Conservation (phyloP, 2,797 vertebrate genomes). For the Paramormyrops hopkinsi region DNA sequence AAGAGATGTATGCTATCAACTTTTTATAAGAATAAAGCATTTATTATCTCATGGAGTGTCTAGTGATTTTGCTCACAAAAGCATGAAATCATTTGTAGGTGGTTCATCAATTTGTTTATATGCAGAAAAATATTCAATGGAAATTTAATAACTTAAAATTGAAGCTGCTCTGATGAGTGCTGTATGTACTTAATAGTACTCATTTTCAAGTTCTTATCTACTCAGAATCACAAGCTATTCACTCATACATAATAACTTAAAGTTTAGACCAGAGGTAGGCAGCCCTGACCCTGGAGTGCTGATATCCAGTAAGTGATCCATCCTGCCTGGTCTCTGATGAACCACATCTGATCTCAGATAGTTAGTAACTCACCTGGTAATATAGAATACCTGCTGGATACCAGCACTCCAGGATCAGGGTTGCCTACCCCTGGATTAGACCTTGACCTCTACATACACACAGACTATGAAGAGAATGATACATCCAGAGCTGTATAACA, state of each 20-base stretch:
- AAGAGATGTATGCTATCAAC: neutral
- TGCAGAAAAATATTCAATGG: neutral
- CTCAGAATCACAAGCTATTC: neutral
- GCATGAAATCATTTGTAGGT: neutral
- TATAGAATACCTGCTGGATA: neutral
- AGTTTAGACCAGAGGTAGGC: neutral
- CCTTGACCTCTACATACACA: neutral
- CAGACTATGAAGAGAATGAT: neutral
- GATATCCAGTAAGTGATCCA: neutral
- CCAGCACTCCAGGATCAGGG: neutral
- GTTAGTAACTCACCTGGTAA: neutral
- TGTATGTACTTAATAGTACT: neutral
- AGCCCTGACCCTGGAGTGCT: neutral
- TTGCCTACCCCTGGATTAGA: neutral
- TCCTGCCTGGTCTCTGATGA: neutral
- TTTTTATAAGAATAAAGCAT: neutral
- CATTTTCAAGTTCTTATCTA: neutral
- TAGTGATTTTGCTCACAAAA: neutral
- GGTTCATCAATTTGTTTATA: neutral
- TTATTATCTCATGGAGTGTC: neutral
- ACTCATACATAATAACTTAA: neutral
- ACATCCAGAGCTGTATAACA: neutral
- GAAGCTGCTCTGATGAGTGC: neutral
- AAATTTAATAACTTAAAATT: neutral
- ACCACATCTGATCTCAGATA: neutral